Conservation (phyloP, 2,797 vertebrate genomes). For the Eospalax fontanierii region DNA sequence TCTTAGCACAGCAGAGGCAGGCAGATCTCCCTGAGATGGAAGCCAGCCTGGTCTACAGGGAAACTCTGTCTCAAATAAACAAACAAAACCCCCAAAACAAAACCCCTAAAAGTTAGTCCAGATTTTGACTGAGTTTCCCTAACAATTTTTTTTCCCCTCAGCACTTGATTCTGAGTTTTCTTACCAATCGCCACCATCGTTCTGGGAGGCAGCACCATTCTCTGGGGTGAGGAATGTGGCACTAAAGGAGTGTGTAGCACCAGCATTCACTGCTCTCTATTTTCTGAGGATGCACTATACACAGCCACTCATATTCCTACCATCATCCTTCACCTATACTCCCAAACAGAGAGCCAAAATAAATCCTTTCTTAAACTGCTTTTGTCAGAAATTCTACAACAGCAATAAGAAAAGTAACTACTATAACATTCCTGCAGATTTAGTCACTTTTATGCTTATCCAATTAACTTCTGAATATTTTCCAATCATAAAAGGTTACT, state of each 20-base stretch:
- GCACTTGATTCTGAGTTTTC: not conserved
- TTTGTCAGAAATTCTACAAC: not conserved
- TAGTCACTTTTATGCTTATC: not conserved
- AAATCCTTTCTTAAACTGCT: not conserved
- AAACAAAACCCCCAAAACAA: too few species aligned
- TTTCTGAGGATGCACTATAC: not conserved
- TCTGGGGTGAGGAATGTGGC: not conserved
- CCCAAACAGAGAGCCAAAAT: not conserved
- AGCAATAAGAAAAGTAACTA: not conserved
- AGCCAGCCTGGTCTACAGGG: too few species aligned
- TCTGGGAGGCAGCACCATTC: not conserved
- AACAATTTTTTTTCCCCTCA: not conserved
- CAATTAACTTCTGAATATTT: not conserved
- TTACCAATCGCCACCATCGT: not conserved
- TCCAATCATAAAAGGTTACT: not conserved
- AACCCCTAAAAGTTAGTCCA: not conserved
- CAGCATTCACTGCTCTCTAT: not conserved
- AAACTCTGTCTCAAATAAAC: too few species aligned
- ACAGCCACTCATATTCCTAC: not conserved
- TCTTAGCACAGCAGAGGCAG: too few species aligned
- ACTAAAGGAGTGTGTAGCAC: not conserved
- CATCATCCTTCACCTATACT: not conserved
- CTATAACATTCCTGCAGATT: not conserved
- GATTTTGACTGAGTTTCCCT: not conserved
- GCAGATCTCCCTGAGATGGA: too few species aligned